Percentiles rank a stretch among this genome's conserved stretches.
Evolutionary conservation across 2,888 invertebrate species (phyloP).

Genomic region (Zygaena filipendulae): DNA sequence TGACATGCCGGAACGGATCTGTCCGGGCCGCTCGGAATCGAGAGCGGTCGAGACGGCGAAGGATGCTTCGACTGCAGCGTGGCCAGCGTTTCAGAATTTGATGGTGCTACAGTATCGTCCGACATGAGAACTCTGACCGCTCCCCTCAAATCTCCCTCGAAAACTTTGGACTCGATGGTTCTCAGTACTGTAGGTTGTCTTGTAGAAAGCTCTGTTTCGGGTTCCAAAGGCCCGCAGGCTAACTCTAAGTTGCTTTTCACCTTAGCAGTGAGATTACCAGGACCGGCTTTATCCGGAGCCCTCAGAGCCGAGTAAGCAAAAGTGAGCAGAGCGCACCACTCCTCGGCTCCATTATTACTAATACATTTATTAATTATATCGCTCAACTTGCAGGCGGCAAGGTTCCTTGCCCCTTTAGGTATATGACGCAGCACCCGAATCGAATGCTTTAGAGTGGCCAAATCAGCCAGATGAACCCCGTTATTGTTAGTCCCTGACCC

Average conservation of each 20-base stretch:
- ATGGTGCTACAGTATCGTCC: conserved; percentile 7
- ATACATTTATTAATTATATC: conserved; percentile 3
- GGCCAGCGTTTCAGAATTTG: conserved; percentile 1
- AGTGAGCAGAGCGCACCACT: conserved; percentile 5
- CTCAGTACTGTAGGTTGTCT: background rate
- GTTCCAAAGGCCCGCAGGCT: background rate
- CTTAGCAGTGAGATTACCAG: conserved; percentile 1
- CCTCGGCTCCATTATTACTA: conserved; percentile 1
- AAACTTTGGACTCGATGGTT: conserved; percentile 7
- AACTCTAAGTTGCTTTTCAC: conserved; percentile 5
- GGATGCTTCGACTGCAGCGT: conserved; percentile 7
- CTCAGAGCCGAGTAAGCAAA: no score
- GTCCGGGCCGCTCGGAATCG: conserved; percentile 1
- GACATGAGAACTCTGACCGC: conserved; percentile 10
- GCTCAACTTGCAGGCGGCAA: conserved; percentile 6
- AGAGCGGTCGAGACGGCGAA: conserved; percentile 4
- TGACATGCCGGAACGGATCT: background rate
- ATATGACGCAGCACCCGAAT: conserved; percentile 6
- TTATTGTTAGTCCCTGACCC: no score
- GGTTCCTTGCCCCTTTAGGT: conserved; percentile 7
- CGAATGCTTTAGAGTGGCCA: no score
- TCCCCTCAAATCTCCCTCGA: no score
- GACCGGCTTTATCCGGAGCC: no score
- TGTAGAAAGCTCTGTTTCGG: background rate
- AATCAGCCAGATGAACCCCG: no score